Percentiles rank a stretch among this genome's conserved stretches.
phyloP scores from a whole-genome alignment of 2,797 vertebrate species.

The Euphonia xanthogaster region DNA sequence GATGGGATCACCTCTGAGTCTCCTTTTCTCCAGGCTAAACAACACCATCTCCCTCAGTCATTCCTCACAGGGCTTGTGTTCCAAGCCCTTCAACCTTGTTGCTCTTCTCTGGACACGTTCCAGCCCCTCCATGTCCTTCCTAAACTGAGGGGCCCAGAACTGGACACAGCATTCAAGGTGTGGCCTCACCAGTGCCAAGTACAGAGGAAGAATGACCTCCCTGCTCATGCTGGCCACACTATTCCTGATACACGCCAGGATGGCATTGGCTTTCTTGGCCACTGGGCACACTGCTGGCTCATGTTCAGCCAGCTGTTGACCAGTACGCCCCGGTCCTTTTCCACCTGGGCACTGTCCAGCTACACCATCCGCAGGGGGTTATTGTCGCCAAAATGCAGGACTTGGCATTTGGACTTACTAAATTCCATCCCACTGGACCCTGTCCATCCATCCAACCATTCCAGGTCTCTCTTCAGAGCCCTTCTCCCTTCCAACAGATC shows the following conservation, averaged over 20 bases:
- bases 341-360: neutral
- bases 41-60: no score
- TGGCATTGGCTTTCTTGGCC: neutral
- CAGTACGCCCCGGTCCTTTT: neutral
- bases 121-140: no score
- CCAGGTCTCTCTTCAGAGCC: neutral
- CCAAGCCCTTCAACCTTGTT: no score
- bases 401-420: neutral
- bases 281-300: neutral
- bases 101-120: no score
- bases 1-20: no score
- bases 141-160: no score
- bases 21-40: no score
- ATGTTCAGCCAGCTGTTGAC: neutral
- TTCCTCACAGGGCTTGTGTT: no score
- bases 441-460: neutral
- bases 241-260: neutral
- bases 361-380: neutral
- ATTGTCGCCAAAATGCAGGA: neutral
- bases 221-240: neutral
- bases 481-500: neutral
- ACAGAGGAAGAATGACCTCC: neutral
- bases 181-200: accelerated
- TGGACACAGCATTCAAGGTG: neutral
- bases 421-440: neutral